These are phyloP conservation scores for Macaria liturata DNA, from an alignment of 2,888 invertebrate genomes.

Conservation along the genomic window DNA sequence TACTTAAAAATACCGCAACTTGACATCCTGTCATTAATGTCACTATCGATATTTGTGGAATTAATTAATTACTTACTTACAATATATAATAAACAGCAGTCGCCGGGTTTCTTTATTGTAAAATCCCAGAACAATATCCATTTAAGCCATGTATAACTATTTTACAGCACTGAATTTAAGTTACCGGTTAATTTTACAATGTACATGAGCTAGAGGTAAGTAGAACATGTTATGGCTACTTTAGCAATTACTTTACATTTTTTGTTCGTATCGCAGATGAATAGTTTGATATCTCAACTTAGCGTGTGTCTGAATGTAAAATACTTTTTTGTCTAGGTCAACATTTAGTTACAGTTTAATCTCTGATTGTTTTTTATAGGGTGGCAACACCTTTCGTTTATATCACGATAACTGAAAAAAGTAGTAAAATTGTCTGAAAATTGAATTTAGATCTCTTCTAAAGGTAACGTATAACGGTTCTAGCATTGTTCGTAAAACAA, in stretches of 20 bases:
- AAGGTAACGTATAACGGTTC: conserved; percentile 24
- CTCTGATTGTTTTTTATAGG: conserved; percentile 25
- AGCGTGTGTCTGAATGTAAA: conserved; percentile 28
- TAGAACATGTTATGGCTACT: conserved; percentile 31
- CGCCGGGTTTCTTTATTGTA: background rate
- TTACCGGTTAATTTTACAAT: conserved; percentile 17
- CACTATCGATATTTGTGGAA: conserved; percentile 3
- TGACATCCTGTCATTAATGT: conserved; percentile 1
- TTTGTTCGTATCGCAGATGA: conserved; percentile 29
- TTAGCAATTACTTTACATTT: conserved; percentile 28
- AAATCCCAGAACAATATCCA: background rate
- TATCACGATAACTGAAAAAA: background rate
- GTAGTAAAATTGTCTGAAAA: conserved; percentile 5
- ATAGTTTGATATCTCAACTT: conserved; percentile 33
- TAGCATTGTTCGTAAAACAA: conserved; percentile 25
- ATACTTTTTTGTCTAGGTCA: conserved; percentile 29
- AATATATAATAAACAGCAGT: background rate
- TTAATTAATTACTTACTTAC: conserved; percentile 1
- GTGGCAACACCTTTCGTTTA: conserved; percentile 12
- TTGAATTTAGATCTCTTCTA: conserved; percentile 22
- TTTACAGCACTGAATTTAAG: conserved; percentile 12
- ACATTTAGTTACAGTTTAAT: conserved; percentile 32
- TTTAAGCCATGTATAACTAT: conserved; percentile 1
- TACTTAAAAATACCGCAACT: conserved; percentile 11
- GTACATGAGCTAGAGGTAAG: conserved; percentile 19